Conservation (phyloP, 1,140 invertebrate genomes). For the Diuraphis noxia region DNA sequence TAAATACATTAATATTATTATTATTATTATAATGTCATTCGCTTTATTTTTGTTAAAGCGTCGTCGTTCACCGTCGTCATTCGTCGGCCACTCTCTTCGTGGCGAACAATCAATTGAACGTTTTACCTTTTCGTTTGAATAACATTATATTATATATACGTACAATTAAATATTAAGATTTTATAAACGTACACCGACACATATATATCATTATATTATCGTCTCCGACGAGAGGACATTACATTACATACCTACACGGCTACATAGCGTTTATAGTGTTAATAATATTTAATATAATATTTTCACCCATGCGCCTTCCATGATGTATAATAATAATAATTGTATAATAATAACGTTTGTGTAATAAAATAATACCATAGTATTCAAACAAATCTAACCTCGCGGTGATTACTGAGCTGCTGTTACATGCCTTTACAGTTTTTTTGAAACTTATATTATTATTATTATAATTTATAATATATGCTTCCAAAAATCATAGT, state of each 20-base stretch:
- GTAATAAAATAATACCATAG: neutral
- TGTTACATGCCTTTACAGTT: neutral
- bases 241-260: no score
- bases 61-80: neutral
- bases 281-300: neutral
- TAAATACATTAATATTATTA: neutral
- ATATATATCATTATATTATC: neutral
- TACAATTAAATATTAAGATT: neutral
- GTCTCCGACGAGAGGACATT: neutral
- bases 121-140: neutral
- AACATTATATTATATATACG: no score
- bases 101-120: neutral
- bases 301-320: neutral
- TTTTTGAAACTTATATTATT: neutral
- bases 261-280: neutral
- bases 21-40: neutral
- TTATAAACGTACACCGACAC: neutral
- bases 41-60: neutral
- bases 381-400: neutral
- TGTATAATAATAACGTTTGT: neutral
- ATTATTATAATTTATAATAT: no score
- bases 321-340: neutral
- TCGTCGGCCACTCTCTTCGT: neutral
- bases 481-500: neutral
- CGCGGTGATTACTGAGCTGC: neutral